Conservation (phyloP, 2,888 invertebrate species). For the Morinoia aosen region DNA sequence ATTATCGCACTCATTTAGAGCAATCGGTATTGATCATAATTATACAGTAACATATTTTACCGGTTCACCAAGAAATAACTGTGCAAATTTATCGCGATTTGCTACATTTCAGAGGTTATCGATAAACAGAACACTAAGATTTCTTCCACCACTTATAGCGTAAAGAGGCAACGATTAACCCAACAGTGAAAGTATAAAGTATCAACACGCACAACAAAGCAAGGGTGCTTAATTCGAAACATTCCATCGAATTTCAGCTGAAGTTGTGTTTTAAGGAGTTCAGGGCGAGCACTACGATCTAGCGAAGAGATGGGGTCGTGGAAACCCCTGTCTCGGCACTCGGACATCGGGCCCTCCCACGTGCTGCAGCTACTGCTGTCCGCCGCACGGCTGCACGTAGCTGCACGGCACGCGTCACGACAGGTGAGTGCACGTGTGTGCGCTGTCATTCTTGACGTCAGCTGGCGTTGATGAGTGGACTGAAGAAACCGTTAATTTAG, state of each 20-base stretch:
- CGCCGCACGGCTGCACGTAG: slow-evolving; percentile 47
- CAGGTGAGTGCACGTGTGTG: slow-evolving; percentile 6
- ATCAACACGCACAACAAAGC: no score
- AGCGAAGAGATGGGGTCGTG: not conserved
- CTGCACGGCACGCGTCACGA: not conserved
- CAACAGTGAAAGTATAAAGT: no score
- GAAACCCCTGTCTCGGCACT: not conserved
- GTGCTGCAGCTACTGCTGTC: slow-evolving; percentile 55
- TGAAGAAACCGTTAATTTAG: not conserved
- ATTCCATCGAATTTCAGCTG: no score
- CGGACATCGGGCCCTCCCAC: slow-evolving; percentile 36
- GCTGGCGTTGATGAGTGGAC: not conserved
- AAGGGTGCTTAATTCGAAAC: no score
- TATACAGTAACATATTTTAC: not conserved
- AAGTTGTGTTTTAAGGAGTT: no score
- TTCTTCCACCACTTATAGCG: no score
- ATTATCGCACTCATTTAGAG: no score
- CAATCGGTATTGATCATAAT: not conserved
- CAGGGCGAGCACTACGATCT: no score
- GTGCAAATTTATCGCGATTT: not conserved
- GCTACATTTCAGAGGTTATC: not conserved
- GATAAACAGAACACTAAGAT: not conserved
- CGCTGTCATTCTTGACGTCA: not conserved
- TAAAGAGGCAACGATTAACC: no score
- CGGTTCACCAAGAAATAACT: not conserved